Percentiles rank a stretch among this genome's conserved stretches.
Conservation (phyloP, 2,888 invertebrate species). For the Pristionchus fissidentatus region DNA sequence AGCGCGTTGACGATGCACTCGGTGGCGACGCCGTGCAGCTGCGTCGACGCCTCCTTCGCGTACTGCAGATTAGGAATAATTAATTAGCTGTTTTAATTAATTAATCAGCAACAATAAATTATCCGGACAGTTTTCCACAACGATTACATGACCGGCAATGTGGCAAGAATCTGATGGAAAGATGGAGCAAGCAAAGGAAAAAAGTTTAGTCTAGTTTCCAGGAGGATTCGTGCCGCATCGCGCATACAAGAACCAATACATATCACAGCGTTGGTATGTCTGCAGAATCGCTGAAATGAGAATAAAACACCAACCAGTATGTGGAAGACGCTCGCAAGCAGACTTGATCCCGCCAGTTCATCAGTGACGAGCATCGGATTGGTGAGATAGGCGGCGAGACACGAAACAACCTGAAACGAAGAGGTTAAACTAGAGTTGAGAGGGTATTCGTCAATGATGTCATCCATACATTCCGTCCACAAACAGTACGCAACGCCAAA, state of each 20-base stretch:
- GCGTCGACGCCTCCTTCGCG: conserved; percentile 70
- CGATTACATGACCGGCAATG: too few relatives aligned
- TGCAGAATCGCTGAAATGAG: too few relatives aligned
- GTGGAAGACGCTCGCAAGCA: conserved; percentile 76
- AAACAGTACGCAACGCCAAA: background rate
- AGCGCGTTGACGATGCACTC: conserved; percentile 62
- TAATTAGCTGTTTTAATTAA: background rate
- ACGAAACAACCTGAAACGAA: conserved; percentile 75
- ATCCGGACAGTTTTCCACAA: too few relatives aligned
- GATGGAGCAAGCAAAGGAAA: too few relatives aligned
- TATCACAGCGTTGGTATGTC: too few relatives aligned
- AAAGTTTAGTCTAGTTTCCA: too few relatives aligned
- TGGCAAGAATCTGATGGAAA: too few relatives aligned
- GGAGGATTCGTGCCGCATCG: too few relatives aligned
- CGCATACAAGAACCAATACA: too few relatives aligned
- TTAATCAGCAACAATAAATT: background rate
- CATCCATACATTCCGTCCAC: background rate
- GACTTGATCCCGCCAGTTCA: conserved; percentile 80
- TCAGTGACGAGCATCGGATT: conserved; percentile 87
- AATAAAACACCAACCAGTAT: conserved; percentile 80
- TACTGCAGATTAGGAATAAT: conserved; percentile 58
- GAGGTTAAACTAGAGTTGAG: background rate
- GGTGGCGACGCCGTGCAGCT: conserved; percentile 89
- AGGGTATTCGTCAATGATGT: background rate
- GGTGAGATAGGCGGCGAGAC: conserved; percentile 92